Conservation (phyloP, 1,140 invertebrate genomes). For the Apis cerana region DNA sequence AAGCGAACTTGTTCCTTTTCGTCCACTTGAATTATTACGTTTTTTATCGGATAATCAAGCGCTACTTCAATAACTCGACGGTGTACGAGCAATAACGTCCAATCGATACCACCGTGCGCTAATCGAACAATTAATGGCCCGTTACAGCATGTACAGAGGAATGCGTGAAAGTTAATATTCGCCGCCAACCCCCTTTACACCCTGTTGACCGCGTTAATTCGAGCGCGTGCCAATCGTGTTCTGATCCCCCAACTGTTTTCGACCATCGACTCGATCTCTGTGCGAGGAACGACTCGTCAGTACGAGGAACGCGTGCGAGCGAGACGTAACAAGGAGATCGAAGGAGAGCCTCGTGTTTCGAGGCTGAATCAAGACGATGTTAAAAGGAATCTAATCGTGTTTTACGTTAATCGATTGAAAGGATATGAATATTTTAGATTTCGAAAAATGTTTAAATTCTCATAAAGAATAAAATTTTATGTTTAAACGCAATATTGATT, state of each 20-base stretch:
- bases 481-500: no score
- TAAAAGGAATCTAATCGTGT: no score
- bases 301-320: conserved; percentile 7
- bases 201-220: conserved; percentile 33
- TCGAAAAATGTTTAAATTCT: no score
- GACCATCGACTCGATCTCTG: not conserved
- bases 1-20: not conserved
- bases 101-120: not conserved
- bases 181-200: not conserved
- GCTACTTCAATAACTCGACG: not conserved
- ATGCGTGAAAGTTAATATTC: not conserved
- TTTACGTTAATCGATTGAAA: no score
- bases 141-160: not conserved
- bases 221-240: conserved; percentile 32
- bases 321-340: not conserved
- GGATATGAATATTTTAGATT: no score
- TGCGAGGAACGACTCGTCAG: conserved; percentile 16
- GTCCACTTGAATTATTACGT: not conserved
- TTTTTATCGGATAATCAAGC: not conserved
- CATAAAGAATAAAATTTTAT: no score
- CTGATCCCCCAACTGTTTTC: conserved; percentile 35
- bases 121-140: conserved; percentile 27
- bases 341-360: no score
- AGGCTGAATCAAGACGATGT: no score
- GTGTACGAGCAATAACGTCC: not conserved